These are phyloP conservation scores for Temnothorax unifasciatus DNA, from an alignment of 2,888 invertebrate genomes.

Conservation along the genomic window DNA sequence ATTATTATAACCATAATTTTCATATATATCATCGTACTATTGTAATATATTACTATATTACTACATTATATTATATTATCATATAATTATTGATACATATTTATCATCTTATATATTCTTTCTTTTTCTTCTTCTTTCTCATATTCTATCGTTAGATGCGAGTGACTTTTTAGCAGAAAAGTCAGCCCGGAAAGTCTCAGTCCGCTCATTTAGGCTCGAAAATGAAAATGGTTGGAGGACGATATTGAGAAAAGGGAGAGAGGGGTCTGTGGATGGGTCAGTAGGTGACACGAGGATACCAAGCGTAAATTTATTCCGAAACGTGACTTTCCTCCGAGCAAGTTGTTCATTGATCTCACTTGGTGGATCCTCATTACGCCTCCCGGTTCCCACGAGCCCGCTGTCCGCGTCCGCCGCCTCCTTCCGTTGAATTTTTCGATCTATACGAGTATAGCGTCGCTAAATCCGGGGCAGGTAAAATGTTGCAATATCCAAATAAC, in stretches of 20 bases:
- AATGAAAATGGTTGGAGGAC: conserved; percentile 9
- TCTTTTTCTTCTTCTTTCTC: conserved; percentile 57
- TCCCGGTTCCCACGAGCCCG: neutral
- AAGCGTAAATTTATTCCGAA: conserved; percentile 66
- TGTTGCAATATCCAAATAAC: conserved; percentile 83
- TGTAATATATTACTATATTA: conserved; percentile 66
- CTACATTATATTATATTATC: conserved; percentile 60
- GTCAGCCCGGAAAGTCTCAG: conserved; percentile 70
- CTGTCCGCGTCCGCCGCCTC: neutral
- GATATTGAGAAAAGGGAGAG: neutral
- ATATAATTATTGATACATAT: conserved; percentile 64
- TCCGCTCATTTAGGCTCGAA: conserved; percentile 58
- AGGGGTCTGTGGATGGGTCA: conserved; percentile 12
- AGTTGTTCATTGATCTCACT: conserved; percentile 71
- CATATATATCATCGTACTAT: conserved; percentile 59
- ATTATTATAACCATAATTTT: conserved; percentile 59
- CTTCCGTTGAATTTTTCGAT: conserved; percentile 33
- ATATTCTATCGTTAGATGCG: conserved; percentile 57
- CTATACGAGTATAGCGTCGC: conserved; percentile 1
- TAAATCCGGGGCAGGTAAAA: conserved; percentile 79
- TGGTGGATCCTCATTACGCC: conserved; percentile 40
- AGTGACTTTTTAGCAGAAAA: conserved; percentile 59
- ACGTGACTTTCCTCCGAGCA: conserved; percentile 60
- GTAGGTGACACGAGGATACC: conserved; percentile 2
- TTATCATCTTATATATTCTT: conserved; percentile 55